Percentiles rank a stretch among this genome's conserved stretches.
phyloP scores from a whole-genome alignment of 2,797 vertebrate genomes.

The Mallotus villosus region DNA sequence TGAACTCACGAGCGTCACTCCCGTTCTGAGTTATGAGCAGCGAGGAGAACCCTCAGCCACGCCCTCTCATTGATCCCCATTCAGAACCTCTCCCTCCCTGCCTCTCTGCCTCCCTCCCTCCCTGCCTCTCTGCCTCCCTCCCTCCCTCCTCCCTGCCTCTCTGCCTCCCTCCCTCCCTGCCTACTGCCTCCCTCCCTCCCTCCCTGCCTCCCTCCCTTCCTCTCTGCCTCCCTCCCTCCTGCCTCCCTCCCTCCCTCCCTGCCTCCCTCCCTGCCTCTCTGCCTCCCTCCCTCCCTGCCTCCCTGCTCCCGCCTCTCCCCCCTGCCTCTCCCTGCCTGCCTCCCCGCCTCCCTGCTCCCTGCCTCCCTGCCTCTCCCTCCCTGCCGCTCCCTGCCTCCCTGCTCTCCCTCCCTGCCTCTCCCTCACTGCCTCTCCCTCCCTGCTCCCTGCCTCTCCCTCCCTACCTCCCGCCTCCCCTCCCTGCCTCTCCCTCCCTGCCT shows the following conservation, averaged over 20 bases:
- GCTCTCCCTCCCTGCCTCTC: background rate
- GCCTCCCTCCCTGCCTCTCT: background rate
- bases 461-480: too few species aligned
- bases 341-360: too few species aligned
- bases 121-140: too few species aligned
- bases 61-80: background rate
- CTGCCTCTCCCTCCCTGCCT: background rate
- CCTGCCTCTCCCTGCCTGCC: background rate
- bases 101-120: background rate
- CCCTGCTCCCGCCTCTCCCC: too few species aligned
- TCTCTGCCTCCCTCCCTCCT: too few species aligned
- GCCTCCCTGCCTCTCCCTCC: background rate
- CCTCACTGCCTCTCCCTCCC: background rate
- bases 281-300: background rate
- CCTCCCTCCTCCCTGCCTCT: background rate
- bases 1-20: constrained; percentile 23
- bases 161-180: background rate
- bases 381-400: too few species aligned
- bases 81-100: background rate
- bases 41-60: background rate
- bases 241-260: background rate
- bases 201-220: background rate
- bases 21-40: too few species aligned
- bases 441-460: background rate
- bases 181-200: too few species aligned